Conservation (phyloP, 2,113 vertebrate species). For the Paracanthobrama guichenoti region DNA sequence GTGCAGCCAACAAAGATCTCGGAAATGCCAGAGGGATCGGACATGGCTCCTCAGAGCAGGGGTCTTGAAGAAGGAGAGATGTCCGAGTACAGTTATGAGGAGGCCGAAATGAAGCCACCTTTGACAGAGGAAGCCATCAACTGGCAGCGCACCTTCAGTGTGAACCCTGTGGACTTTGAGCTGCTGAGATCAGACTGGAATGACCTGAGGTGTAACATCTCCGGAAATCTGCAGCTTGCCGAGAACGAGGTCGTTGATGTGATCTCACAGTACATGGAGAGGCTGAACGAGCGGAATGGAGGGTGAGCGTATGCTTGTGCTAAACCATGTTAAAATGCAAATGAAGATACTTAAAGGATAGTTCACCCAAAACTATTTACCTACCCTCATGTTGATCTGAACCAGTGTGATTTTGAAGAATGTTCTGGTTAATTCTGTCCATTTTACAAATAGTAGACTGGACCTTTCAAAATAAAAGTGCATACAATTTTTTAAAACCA, state of each 20-base stretch:
- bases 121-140: conserved; percentile 94
- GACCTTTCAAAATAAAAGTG: too few relatives aligned
- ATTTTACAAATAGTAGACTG: too few relatives aligned
- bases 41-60: conserved; percentile 53
- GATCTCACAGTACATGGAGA: conserved; percentile 94
- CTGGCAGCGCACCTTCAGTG: conserved; percentile 97
- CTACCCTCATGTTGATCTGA: neutral
- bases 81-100: conserved; percentile 89
- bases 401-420: neutral
- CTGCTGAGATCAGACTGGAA: conserved; percentile 98
- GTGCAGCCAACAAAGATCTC: conserved; percentile 77
- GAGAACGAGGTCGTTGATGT: conserved; percentile 92
- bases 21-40: conserved; percentile 73
- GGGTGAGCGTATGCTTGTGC: conserved; percentile 74
- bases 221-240: conserved; percentile 92
- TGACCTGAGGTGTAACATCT: conserved; percentile 95
- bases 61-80: conserved; percentile 79
- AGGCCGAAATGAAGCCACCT: conserved; percentile 73
- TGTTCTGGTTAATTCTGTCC: too few relatives aligned
- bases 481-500: too few relatives aligned
- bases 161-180: conserved; percentile 93
- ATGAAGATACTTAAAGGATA: neutral
- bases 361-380: neutral
- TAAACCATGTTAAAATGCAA: neutral
- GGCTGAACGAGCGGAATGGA: conserved; percentile 86